phyloP scores from a whole-genome alignment of 2,888 invertebrate genomes.

The Caenorhabditis sp. region DNA sequence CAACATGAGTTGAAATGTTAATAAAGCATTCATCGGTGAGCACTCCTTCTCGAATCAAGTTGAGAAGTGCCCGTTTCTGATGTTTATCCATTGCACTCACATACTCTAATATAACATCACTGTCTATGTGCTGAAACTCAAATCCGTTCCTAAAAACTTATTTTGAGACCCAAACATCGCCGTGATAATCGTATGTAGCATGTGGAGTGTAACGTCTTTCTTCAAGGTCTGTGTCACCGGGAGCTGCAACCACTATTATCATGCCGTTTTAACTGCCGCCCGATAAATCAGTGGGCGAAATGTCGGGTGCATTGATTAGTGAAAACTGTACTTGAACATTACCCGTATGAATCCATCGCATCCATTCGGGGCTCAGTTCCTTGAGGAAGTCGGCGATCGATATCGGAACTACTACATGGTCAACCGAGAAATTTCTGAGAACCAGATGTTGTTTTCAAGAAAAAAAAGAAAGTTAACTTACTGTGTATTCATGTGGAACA shows the following conservation, averaged over 20 bases:
- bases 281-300: slow-evolving; percentile 19
- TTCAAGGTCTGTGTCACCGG: slow-evolving; percentile 48
- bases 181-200: slow-evolving; percentile 53
- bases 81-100: slow-evolving; percentile 65
- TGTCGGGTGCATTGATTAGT: slow-evolving; percentile 4
- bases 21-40: slow-evolving; percentile 72
- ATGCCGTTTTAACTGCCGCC: background rate
- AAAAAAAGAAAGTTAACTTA: slow-evolving; percentile 20
- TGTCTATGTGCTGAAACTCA: slow-evolving; percentile 55
- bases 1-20: slow-evolving; percentile 66
- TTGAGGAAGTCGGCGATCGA: slow-evolving; percentile 66
- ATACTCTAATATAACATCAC: slow-evolving; percentile 64
- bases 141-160: too few relatives aligned
- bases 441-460: background rate
- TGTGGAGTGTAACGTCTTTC: slow-evolving; percentile 50
- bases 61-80: slow-evolving; percentile 66
- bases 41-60: slow-evolving; percentile 67
- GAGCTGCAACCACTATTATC: slow-evolving; percentile 40
- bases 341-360: slow-evolving; percentile 71
- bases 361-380: slow-evolving; percentile 66
- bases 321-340: slow-evolving; percentile 23
- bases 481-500: slow-evolving; percentile 71
- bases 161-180: slow-evolving; percentile 42
- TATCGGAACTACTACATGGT: slow-evolving; percentile 69
- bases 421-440: slow-evolving; percentile 72